A percentile compares a stretch with the other conserved stretches of the same genome.
These are phyloP conservation scores for Proisotoma minuta DNA, from an alignment of 2,888 invertebrate species.

Conservation along the genomic window DNA sequence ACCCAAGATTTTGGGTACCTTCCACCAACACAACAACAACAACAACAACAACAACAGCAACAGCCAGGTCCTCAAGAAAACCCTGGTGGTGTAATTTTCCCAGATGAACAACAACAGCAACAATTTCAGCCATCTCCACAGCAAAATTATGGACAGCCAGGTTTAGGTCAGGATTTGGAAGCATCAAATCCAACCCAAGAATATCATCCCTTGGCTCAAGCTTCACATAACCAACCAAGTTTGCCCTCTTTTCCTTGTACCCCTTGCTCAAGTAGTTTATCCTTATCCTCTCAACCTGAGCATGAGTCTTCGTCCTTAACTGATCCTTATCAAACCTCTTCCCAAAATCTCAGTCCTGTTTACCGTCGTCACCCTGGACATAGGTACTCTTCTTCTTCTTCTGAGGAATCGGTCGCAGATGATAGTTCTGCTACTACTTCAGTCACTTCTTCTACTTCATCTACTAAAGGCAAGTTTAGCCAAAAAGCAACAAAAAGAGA, in stretches of 20 bases:
- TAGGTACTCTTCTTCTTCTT: slow-evolving; percentile 1
- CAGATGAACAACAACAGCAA: slow-evolving; percentile 26
- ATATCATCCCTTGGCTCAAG: background rate
- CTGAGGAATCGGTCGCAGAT: background rate
- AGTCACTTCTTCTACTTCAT: background rate
- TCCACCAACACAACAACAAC: background rate
- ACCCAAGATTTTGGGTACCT: background rate
- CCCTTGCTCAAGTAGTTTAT: slow-evolving; percentile 35
- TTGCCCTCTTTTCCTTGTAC: slow-evolving; percentile 39
- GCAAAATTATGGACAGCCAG: slow-evolving; percentile 19
- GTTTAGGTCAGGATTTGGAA: no score
- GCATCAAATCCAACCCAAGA: background rate
- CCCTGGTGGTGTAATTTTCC: no score
- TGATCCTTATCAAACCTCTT: slow-evolving; percentile 31
- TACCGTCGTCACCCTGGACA: slow-evolving; percentile 31
- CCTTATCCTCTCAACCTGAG: slow-evolving; percentile 30
- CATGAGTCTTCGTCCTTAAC: slow-evolving; percentile 30
- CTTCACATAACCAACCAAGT: background rate
- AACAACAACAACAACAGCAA: slow-evolving; percentile 4
- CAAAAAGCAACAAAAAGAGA: background rate
- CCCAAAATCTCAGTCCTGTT: slow-evolving; percentile 39
- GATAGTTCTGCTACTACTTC: background rate
- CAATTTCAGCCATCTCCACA: background rate
- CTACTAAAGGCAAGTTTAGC: slow-evolving; percentile 12
- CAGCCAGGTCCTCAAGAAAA: slow-evolving; percentile 13